Conservation (phyloP, 2,797 vertebrate genomes). For the Sphenopsis melanotis region DNA sequence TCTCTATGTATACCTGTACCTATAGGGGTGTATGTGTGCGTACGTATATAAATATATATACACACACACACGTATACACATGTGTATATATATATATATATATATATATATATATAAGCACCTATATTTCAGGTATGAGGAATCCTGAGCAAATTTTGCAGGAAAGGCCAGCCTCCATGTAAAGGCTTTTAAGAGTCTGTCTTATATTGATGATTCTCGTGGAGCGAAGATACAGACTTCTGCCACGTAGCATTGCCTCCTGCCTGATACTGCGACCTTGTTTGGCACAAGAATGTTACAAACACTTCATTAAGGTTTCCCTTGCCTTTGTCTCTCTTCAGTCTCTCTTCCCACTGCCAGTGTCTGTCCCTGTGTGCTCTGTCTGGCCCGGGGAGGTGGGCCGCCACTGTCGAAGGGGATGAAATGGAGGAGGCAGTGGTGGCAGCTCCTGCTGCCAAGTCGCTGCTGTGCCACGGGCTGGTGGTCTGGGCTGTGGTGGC, state of each 20-base stretch:
- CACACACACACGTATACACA: no score
- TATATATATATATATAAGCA: rapidly evolving
- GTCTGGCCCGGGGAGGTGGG: background rate
- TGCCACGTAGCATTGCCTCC: background rate
- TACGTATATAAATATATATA: rapidly evolving
- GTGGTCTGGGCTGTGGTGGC: background rate
- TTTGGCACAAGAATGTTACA: background rate
- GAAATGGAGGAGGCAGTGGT: background rate
- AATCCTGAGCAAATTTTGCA: background rate
- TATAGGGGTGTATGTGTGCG: rapidly evolving
- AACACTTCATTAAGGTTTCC: rapidly evolving
- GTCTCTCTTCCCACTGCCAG: background rate
- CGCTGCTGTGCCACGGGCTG: background rate
- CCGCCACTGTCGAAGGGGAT: background rate
- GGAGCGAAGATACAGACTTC: background rate
- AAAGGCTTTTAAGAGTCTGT: background rate
- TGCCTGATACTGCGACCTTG: rapidly evolving
- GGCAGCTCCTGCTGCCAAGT: background rate
- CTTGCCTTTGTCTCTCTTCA: background rate
- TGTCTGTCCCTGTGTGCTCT: background rate
- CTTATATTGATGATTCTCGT: background rate
- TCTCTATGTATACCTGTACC: background rate
- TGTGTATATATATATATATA: rapidly evolving
- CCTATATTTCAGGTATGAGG: background rate
- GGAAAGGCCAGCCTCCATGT: background rate